Conservation (phyloP, 2,797 vertebrate species). For the Chloroceryle amazona region DNA sequence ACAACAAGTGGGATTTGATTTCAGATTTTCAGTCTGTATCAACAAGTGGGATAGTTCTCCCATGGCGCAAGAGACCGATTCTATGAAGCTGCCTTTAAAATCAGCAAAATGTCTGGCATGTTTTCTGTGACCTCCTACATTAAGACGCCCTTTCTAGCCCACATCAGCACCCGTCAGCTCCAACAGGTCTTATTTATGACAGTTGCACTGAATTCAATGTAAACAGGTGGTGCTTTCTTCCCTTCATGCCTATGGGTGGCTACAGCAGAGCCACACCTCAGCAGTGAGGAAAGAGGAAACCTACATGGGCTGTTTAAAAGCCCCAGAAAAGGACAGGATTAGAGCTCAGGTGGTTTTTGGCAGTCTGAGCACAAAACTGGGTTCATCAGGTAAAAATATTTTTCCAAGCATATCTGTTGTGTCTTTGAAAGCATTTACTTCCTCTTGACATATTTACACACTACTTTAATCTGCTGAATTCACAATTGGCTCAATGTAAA, state of each 20-base stretch:
- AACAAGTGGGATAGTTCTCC: background rate
- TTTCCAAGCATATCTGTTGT: background rate
- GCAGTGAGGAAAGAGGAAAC: background rate
- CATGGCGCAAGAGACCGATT: background rate
- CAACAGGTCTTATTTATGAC: background rate
- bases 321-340: background rate
- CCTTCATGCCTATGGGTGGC: background rate
- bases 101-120: accelerated
- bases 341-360: background rate
- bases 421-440: background rate
- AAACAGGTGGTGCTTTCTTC: background rate
- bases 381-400: background rate
- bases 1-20: background rate
- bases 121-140: background rate
- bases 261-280: background rate
- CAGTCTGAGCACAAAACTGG: background rate
- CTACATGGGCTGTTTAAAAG: background rate
- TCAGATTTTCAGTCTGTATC: background rate
- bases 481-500: background rate
- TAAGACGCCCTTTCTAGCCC: accelerated
- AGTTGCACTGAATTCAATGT: background rate
- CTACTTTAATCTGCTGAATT: background rate
- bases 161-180: background rate
- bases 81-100: background rate
- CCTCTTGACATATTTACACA: background rate